Evolutionary conservation across 2,888 invertebrate genomes (phyloP).

Genomic region (Hyposoter didymator): DNA sequence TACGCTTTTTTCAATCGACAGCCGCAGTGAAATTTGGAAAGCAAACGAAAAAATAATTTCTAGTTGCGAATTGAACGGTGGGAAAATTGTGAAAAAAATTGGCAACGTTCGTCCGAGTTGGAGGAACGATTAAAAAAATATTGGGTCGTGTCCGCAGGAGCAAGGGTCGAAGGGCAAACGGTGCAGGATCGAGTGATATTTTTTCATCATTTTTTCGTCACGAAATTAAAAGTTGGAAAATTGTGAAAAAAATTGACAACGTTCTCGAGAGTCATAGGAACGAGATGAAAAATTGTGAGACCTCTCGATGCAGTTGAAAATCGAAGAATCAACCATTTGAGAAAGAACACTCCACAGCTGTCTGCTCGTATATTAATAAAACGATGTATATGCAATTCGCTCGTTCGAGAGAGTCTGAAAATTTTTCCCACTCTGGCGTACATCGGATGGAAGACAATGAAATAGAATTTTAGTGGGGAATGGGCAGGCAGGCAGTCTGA

Average conservation of each 20-base stretch:
- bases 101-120: not conserved
- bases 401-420: constrained; percentile 2
- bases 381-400: not conserved
- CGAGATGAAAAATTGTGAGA: not conserved
- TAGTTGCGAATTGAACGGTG: not conserved
- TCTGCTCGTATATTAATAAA: not conserved
- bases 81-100: constrained; percentile 1
- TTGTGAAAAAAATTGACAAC: not conserved
- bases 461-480: constrained; percentile 56
- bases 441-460: constrained; percentile 57
- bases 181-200: not conserved
- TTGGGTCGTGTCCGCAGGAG: not conserved
- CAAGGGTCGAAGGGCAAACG: not conserved
- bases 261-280: too few species aligned
- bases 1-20: not conserved
- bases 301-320: not conserved
- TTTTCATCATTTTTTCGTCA: not conserved
- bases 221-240: not conserved
- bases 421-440: constrained; percentile 11
- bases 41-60: constrained; percentile 2
- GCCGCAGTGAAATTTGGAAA: not conserved
- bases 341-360: not conserved
- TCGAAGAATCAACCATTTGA: not conserved
- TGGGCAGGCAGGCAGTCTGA: constrained; percentile 18
- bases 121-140: not conserved